phyloP scores from a whole-genome alignment of 2,797 vertebrate genomes.

The Falco rusticolus region DNA sequence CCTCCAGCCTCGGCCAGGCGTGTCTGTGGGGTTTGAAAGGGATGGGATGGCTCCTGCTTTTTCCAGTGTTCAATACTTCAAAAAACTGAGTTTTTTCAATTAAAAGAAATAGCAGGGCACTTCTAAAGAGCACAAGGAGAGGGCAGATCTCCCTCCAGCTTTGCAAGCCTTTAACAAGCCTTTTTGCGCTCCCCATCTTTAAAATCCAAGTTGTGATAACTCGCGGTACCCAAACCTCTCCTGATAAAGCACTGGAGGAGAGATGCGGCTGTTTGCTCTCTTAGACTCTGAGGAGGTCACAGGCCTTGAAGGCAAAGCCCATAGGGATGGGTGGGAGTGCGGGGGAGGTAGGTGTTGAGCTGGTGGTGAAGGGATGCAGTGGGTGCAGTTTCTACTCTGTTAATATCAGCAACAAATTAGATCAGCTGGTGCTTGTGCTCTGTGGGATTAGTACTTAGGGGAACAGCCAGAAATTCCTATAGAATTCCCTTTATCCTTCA shows the following conservation, averaged over 20 bases:
- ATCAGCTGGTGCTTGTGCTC: background rate
- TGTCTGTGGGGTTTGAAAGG: background rate
- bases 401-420: fast-evolving
- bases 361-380: background rate
- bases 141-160: background rate
- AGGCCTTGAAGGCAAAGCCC: background rate
- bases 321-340: background rate
- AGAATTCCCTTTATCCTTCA: background rate
- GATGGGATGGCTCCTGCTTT: background rate
- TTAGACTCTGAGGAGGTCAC: fast-evolving
- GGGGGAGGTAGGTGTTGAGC: background rate
- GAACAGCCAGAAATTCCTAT: background rate
- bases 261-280: background rate
- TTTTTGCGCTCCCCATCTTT: background rate
- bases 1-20: background rate
- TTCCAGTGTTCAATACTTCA: fast-evolving
- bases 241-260: background rate
- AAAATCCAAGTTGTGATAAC: background rate
- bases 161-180: background rate
- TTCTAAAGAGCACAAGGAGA: background rate
- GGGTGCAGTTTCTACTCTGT: fast-evolving
- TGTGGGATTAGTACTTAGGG: background rate
- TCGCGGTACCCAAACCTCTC: background rate
- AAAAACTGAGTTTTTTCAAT: background rate
- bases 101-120: background rate